phyloP scores from a whole-genome alignment of 64 coral and sea anemone species.

The Pachyseris speciosa region DNA sequence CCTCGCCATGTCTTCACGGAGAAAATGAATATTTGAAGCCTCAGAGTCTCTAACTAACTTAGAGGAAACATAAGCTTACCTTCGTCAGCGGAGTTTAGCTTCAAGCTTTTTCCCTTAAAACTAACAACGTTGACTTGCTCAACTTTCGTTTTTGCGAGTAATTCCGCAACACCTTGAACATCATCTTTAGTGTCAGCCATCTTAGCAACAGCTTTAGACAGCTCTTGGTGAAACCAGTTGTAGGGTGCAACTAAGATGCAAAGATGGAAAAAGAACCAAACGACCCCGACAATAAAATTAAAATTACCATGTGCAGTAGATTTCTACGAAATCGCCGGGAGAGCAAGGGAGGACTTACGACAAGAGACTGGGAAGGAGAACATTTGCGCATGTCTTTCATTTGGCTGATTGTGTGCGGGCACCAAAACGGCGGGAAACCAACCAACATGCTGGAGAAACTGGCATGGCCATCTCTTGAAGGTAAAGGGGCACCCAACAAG shows the following conservation, averaged over 20 bases:
- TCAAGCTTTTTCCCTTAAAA: slow-evolving; percentile 90
- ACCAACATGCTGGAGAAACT: no score
- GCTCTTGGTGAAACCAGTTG: slow-evolving; percentile 41
- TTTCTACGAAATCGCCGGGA: no score
- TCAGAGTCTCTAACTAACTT: neutral
- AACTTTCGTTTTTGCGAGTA: slow-evolving; percentile 87
- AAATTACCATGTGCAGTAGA: neutral
- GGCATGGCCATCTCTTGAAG: no score
- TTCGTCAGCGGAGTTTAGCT: slow-evolving; percentile 81
- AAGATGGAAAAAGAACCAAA: neutral
- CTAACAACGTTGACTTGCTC: slow-evolving; percentile 89
- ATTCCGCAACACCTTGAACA: slow-evolving; percentile 72
- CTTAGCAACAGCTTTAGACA: slow-evolving; percentile 7
- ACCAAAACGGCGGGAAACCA: no score
- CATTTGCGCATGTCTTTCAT: no score
- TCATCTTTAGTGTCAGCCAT: slow-evolving; percentile 79
- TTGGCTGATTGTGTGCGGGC: no score
- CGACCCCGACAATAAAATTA: no score
- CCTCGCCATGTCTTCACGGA: no score
- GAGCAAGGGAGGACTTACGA: neutral
- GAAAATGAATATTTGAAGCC: no score
- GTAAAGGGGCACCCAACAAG: no score
- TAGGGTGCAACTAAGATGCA: neutral
- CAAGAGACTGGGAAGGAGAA: neutral
- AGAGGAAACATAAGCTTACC: slow-evolving; percentile 45